These are phyloP conservation scores for Chelon labrosus DNA, from an alignment of 2,797 vertebrate genomes.

Conservation along the genomic window DNA sequence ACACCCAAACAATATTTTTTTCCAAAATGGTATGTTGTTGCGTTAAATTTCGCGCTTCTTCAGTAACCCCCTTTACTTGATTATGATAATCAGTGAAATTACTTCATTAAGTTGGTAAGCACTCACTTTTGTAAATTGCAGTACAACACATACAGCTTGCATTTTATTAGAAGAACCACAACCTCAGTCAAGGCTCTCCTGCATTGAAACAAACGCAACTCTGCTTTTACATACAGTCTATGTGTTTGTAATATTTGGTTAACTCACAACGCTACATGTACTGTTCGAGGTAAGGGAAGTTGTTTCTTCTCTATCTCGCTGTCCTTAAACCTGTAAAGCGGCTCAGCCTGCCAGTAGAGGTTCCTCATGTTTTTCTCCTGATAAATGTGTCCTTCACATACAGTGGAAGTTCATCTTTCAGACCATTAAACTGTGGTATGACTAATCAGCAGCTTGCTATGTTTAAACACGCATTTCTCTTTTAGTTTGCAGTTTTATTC, in stretches of 20 bases:
- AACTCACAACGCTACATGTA: background rate
- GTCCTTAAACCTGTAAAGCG: slow-evolving; percentile 28
- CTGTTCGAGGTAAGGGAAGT: slow-evolving; percentile 5
- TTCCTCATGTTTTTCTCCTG: slow-evolving; percentile 54
- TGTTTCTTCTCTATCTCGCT: slow-evolving; percentile 4
- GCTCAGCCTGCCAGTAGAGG: slow-evolving; percentile 40
- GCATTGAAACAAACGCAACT: too few relatives aligned
- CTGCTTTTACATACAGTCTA: background rate
- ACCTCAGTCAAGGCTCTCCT: too few relatives aligned
- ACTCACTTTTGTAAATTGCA: too few relatives aligned
- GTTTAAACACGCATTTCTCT: slow-evolving; percentile 21
- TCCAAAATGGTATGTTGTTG: too few relatives aligned
- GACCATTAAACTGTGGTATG: slow-evolving; percentile 44
- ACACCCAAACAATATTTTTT: background rate
- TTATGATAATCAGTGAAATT: too few relatives aligned
- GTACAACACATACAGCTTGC: too few relatives aligned
- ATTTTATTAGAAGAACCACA: too few relatives aligned
- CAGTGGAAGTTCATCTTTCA: slow-evolving; percentile 36
- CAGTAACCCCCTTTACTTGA: too few relatives aligned
- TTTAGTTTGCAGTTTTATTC: slow-evolving; percentile 3
- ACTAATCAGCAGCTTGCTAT: slow-evolving; percentile 39
- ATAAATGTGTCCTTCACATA: slow-evolving; percentile 54
- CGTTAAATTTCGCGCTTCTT: too few relatives aligned
- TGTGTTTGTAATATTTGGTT: slow-evolving; percentile 2
- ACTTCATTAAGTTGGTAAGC: too few relatives aligned